These are phyloP conservation scores for Lepus townsendii DNA, from an alignment of 2,797 vertebrate species.

Conservation along the genomic window DNA sequence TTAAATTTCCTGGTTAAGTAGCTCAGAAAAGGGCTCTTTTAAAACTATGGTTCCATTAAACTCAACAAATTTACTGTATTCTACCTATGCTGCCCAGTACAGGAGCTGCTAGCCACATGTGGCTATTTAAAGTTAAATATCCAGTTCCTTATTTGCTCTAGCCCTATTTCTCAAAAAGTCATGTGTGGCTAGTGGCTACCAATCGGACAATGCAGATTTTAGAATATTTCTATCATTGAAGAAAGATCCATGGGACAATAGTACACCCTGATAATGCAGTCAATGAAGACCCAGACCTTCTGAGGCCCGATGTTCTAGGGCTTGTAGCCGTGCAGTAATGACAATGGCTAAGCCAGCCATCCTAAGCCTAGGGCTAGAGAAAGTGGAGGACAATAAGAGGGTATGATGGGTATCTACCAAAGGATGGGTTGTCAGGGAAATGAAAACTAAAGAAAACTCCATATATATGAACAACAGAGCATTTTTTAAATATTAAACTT, in stretches of 20 bases:
- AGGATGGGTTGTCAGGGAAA: not conserved
- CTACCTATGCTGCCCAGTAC: not conserved
- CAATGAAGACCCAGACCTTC: not conserved
- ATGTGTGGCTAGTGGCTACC: not conserved
- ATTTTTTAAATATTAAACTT: not conserved
- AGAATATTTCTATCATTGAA: not conserved
- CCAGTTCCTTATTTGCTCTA: not conserved
- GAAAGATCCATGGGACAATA: not conserved
- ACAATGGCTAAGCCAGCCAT: not conserved
- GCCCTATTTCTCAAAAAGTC: not conserved
- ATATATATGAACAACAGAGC: not conserved
- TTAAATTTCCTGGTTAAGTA: slow-evolving; percentile 55
- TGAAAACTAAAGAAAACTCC: not conserved
- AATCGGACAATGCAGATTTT: not conserved
- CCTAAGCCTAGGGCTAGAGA: not conserved
- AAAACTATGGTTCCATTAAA: slow-evolving; percentile 20
- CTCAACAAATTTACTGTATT: slow-evolving; percentile 2
- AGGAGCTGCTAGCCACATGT: not conserved
- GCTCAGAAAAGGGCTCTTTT: slow-evolving; percentile 49
- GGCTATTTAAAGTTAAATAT: not conserved
- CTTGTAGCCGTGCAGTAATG: not conserved
- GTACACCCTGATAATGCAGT: not conserved
- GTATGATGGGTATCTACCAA: not conserved
- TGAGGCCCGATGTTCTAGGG: not conserved
- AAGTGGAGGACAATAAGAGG: not conserved